Evolutionary conservation across 92 coral and sea anemone genomes (phyloP).

Genomic region (Isaurus tuberculatus): DNA sequence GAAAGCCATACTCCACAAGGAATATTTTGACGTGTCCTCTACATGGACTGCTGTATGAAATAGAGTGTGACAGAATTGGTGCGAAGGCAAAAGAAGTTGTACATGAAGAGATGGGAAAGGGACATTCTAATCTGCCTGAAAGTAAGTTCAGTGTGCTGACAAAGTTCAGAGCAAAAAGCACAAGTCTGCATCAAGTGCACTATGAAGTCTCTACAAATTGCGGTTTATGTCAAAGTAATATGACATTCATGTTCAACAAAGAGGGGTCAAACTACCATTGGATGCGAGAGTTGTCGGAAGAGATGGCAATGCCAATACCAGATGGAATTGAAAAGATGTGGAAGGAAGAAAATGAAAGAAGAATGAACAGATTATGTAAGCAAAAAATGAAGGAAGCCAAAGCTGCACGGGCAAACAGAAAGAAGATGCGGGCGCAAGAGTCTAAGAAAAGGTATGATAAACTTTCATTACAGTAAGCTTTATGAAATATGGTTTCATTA

Average conservation of each 20-base stretch:
- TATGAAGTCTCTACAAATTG: slow-evolving; percentile 41
- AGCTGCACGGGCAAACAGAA: neutral
- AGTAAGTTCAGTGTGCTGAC: slow-evolving; percentile 48
- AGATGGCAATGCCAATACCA: slow-evolving; percentile 8
- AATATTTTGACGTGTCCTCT: slow-evolving; percentile 55
- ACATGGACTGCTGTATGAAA: slow-evolving; percentile 65
- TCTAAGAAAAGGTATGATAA: slow-evolving; percentile 5
- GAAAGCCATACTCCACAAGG: slow-evolving; percentile 59
- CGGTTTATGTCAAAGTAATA: slow-evolving; percentile 12
- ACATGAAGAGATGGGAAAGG: slow-evolving; percentile 48
- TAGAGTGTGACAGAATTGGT: slow-evolving; percentile 60
- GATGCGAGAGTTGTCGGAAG: slow-evolving; percentile 8
- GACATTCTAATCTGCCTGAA: slow-evolving; percentile 58
- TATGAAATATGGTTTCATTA: slow-evolving; percentile 5
- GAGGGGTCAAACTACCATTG: slow-evolving; percentile 8
- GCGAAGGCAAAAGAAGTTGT: slow-evolving; percentile 51
- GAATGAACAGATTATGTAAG: neutral
- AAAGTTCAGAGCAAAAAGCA: slow-evolving; percentile 41
- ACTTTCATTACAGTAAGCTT: neutral
- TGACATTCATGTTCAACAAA: slow-evolving; percentile 10
- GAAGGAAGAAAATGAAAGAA: slow-evolving; percentile 9
- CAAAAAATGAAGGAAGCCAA: slow-evolving; percentile 2
- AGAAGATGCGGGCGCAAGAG: slow-evolving; percentile 12
- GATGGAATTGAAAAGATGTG: slow-evolving; percentile 13
- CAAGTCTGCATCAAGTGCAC: slow-evolving; percentile 53